Conservation (phyloP, 2,797 vertebrate genomes). For the Lagodon rhomboides region DNA sequence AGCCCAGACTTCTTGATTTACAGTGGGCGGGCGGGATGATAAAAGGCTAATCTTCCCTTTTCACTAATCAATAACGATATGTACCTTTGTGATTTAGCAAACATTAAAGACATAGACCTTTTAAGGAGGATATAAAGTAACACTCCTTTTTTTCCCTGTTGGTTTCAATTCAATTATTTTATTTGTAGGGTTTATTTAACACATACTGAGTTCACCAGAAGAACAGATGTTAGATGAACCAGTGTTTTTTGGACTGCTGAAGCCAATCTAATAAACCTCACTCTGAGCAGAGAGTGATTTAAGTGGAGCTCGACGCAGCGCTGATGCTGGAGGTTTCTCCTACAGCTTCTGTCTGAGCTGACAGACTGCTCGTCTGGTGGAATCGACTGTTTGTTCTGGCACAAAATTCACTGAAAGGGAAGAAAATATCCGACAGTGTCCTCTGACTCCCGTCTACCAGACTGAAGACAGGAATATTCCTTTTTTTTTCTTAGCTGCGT, state of each 20-base stretch:
- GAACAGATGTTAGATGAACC: background rate
- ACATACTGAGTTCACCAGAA: no score
- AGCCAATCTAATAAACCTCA: background rate
- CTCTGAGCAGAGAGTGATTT: background rate
- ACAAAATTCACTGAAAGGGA: background rate
- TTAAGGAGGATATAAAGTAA: background rate
- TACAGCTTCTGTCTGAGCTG: constrained; percentile 8
- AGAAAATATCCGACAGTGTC: constrained; percentile 1
- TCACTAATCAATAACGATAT: background rate
- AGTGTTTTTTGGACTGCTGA: no score
- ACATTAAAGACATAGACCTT: background rate
- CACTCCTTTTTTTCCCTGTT: background rate
- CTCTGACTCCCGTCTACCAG: constrained; percentile 17
- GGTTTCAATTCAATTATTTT: background rate
- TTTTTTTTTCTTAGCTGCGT: background rate
- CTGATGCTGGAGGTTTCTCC: background rate
- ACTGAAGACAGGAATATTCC: background rate
- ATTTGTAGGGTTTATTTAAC: background rate
- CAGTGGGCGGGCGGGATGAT: background rate
- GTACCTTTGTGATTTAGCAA: background rate
- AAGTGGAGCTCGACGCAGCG: background rate
- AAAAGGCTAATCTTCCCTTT: background rate
- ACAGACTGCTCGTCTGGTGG: background rate
- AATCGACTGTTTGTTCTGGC: constrained; percentile 4
- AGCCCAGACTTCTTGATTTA: background rate